These are phyloP conservation scores for Nothobranchius kuhntae DNA, from an alignment of 2,113 vertebrate genomes.

Conservation along the genomic window DNA sequence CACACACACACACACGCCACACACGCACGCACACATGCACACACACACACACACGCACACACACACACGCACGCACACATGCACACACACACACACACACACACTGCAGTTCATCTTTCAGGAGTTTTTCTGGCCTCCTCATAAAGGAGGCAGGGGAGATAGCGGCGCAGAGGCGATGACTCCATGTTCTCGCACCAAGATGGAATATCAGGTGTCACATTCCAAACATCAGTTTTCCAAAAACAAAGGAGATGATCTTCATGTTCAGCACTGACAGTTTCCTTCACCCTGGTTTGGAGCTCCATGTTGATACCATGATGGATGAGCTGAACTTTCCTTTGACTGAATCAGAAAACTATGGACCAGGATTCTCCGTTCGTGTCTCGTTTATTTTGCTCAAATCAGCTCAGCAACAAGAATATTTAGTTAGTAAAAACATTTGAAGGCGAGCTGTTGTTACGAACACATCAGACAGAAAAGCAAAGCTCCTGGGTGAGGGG, in stretches of 20 bases:
- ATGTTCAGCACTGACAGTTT: background rate
- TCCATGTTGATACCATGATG: background rate
- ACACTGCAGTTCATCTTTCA: conserved; percentile 18
- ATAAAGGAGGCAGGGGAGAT: conserved; percentile 53
- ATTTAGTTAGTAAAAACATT: too few species aligned
- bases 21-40: too few species aligned
- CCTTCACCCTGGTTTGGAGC: background rate
- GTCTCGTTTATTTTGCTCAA: background rate
- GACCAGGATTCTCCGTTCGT: background rate
- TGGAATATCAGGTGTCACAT: background rate
- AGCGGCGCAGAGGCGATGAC: conserved; percentile 10
- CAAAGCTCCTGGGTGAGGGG: too few species aligned
- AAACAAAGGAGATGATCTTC: background rate
- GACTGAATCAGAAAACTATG: background rate
- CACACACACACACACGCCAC: too few species aligned
- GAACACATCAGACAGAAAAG: too few species aligned
- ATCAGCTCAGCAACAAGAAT: too few species aligned
- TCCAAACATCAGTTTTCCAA: conserved; percentile 14
- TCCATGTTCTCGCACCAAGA: conserved; percentile 16
- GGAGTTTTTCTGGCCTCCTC: conserved; percentile 24
- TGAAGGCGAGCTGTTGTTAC: too few species aligned
- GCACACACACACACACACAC: background rate
- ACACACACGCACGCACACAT: too few species aligned
- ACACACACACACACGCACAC: too few species aligned
- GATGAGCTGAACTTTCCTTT: background rate